Conservation (phyloP, 2,888 invertebrate species). For the Callyntrura guangdongensis region DNA sequence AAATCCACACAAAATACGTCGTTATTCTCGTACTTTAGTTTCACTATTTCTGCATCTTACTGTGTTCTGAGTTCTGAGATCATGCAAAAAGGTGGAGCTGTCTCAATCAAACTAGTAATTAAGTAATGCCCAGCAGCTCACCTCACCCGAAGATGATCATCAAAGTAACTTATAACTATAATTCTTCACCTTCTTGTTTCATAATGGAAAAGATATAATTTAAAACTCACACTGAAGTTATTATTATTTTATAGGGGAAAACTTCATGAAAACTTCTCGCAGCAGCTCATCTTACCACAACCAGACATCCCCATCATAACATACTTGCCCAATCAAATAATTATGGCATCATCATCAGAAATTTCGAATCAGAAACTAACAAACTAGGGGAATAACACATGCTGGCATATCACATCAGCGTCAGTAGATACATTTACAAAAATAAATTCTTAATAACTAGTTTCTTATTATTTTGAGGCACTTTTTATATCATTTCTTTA, state of each 20-base stretch:
- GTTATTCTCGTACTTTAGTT: not conserved
- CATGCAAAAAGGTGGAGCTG: conserved; percentile 69
- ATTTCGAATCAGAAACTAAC: not conserved
- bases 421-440: too few relatives aligned
- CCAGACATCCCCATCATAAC: not conserved
- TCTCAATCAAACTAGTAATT: conserved; percentile 72
- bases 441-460: not conserved
- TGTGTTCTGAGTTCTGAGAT: not conserved
- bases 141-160: conserved; percentile 73
- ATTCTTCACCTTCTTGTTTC: conserved; percentile 62
- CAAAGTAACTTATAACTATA: conserved; percentile 60
- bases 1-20: not conserved
- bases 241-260: not conserved
- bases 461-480: too few relatives aligned
- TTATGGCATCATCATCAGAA: not conserved
- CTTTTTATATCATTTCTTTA: not conserved
- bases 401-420: too few relatives aligned
- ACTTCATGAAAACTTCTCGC: too few relatives aligned
- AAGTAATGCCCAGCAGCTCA: conserved; percentile 76
- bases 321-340: conserved; percentile 42
- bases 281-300: not conserved
- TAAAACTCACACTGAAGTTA: conserved; percentile 7
- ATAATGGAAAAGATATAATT: conserved; percentile 33
- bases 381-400: not conserved
- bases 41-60: not conserved